A percentile compares a stretch with the other conserved stretches of the same genome.
phyloP scores from a whole-genome alignment of 2,797 vertebrate genomes.

The Eulemur mongoz region DNA sequence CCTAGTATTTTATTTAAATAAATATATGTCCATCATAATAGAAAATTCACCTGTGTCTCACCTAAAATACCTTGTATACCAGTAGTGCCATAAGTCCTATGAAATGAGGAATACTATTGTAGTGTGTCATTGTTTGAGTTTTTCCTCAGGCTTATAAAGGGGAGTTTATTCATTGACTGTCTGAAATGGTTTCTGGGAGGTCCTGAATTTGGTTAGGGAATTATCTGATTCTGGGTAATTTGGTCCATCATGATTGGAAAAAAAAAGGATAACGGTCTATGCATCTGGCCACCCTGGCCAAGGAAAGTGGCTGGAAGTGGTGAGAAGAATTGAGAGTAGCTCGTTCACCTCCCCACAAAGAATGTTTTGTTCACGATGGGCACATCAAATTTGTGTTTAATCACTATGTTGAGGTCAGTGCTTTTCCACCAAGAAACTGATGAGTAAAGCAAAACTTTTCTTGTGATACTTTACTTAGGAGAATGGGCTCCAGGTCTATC shows the following conservation, averaged over 20 bases:
- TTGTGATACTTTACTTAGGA: not conserved
- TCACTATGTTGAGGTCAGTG: not conserved
- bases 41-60: not conserved
- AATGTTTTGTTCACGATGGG: not conserved
- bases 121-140: not conserved
- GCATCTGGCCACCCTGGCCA: not conserved
- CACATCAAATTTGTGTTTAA: not conserved
- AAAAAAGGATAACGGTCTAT: not conserved
- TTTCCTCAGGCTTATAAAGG: not conserved
- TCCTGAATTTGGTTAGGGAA: not conserved
- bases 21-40: not conserved
- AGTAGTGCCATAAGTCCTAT: not conserved
- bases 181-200: not conserved
- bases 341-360: not conserved
- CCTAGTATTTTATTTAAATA: constrained; percentile 24
- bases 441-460: not conserved
- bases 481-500: too few relatives aligned
- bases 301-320: not conserved
- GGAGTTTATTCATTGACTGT: not conserved
- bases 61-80: not conserved
- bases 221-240: not conserved
- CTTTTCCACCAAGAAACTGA: not conserved
- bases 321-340: not conserved
- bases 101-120: not conserved
- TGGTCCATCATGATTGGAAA: not conserved